Percentiles rank a stretch among this genome's conserved stretches.
These are phyloP conservation scores for Anolis sagrei DNA, from an alignment of 2,113 vertebrate genomes.

Conservation along the genomic window DNA sequence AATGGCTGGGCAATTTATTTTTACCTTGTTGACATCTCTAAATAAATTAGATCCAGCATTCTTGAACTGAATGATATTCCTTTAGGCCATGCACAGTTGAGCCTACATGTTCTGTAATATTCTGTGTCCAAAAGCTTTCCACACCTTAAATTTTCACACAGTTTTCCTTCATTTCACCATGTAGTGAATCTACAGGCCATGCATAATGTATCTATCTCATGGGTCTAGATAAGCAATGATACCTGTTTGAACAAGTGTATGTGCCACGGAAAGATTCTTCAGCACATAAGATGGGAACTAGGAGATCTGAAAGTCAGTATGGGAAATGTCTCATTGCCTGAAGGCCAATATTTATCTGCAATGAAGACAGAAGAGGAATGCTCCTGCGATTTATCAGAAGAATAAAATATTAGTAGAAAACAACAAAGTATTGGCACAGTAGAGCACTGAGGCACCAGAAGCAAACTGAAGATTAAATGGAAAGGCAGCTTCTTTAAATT, in stretches of 20 bases:
- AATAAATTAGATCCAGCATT: neutral
- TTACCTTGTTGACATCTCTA: neutral
- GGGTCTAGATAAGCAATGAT: conserved; percentile 17
- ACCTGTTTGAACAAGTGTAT: conserved; percentile 14
- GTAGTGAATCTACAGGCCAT: conserved; percentile 1
- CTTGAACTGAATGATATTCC: neutral
- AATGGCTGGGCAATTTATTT: neutral
- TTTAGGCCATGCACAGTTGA: neutral
- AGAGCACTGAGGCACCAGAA: conserved; percentile 18
- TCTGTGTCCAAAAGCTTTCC: neutral
- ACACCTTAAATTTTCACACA: neutral
- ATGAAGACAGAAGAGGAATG: conserved; percentile 1
- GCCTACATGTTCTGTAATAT: neutral
- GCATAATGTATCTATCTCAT: conserved; percentile 24
- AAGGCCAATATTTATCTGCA: conserved; percentile 37
- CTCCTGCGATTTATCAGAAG: conserved; percentile 2
- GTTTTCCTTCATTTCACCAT: neutral
- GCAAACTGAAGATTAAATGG: neutral
- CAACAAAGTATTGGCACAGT: neutral
- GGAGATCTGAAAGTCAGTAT: conserved; percentile 32
- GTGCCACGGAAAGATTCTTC: conserved; percentile 8
- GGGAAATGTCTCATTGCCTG: conserved; percentile 23
- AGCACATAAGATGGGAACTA: neutral
- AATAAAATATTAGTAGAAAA: conserved; percentile 10
- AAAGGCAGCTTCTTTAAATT: neutral